phyloP scores from a whole-genome alignment of 2,113 vertebrate species.

The Mustela nigripes region DNA sequence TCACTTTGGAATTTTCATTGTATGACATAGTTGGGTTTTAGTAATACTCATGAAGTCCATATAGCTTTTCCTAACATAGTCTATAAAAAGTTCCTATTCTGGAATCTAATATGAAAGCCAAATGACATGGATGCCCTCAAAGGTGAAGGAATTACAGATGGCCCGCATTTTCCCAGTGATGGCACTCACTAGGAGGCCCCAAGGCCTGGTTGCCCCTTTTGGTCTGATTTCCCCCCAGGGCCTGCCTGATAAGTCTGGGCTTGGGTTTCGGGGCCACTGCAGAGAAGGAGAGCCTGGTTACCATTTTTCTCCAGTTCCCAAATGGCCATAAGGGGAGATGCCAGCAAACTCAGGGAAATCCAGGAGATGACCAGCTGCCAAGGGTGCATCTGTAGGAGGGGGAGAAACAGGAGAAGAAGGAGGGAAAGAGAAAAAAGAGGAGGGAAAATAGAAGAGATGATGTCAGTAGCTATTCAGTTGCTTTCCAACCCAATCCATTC shows the following conservation, averaged over 20 bases:
- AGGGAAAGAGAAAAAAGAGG: not conserved
- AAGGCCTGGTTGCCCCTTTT: fast-evolving
- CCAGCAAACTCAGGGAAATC: constrained; percentile 80
- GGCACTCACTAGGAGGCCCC: not conserved
- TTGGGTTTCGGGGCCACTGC: not conserved
- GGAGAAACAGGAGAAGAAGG: not conserved
- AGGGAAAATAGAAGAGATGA: not conserved
- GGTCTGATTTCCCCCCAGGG: not conserved
- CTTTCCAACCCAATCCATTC: not conserved
- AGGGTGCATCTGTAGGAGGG: constrained; percentile 81
- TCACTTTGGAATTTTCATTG: not conserved
- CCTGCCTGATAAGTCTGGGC: not conserved
- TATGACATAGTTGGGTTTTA: not conserved
- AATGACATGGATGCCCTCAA: not conserved
- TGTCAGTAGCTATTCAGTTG: not conserved
- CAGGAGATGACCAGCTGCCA: constrained; percentile 70
- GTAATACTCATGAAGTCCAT: not conserved
- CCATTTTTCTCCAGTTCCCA: constrained; percentile 88
- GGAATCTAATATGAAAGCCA: not conserved
- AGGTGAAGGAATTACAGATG: not conserved
- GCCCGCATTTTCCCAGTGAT: not conserved
- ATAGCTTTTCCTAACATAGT: not conserved
- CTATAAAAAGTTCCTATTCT: not conserved
- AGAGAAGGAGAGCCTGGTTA: constrained; percentile 65
- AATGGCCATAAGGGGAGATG: constrained; percentile 80